A percentile compares a stretch with the other conserved stretches of the same genome.
Conservation (phyloP, 2,113 vertebrate species). For the Tachysurus vachellii region DNA sequence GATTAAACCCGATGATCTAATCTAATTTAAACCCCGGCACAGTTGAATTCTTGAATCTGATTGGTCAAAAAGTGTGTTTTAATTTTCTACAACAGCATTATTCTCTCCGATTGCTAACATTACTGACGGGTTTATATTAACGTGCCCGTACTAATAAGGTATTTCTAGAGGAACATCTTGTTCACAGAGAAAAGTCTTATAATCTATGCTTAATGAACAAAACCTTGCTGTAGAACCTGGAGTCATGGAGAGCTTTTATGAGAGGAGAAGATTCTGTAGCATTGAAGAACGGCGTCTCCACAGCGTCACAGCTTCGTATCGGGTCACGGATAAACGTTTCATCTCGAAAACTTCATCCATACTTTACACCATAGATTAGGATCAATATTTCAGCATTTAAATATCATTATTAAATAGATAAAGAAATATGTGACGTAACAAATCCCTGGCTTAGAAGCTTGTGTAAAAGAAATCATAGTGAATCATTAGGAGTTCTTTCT, state of each 20-base stretch:
- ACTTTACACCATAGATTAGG: neutral
- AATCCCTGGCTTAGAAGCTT: too few relatives aligned
- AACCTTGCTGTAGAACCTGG: neutral
- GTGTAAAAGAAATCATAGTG: too few relatives aligned
- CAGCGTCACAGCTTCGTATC: neutral
- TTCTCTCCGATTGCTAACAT: neutral
- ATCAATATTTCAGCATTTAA: neutral
- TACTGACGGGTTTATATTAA: neutral
- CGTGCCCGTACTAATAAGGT: neutral
- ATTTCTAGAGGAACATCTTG: neutral
- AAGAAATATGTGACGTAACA: too few relatives aligned
- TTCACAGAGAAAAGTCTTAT: neutral
- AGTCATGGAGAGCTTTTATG: neutral
- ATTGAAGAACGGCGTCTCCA: neutral
- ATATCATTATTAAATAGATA: too few relatives aligned
- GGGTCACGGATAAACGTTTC: too few relatives aligned
- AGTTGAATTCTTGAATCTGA: neutral
- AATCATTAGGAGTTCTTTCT: too few relatives aligned
- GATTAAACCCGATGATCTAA: neutral
- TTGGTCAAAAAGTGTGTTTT: neutral
- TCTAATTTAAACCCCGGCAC: neutral
- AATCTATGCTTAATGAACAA: neutral
- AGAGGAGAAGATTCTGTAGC: neutral
- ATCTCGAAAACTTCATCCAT: neutral
- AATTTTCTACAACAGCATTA: neutral